Percentiles rank a stretch among this genome's conserved stretches.
Conservation (phyloP, 35 echinoderm and acorn worm genomes). For the Ptychodera flava region DNA sequence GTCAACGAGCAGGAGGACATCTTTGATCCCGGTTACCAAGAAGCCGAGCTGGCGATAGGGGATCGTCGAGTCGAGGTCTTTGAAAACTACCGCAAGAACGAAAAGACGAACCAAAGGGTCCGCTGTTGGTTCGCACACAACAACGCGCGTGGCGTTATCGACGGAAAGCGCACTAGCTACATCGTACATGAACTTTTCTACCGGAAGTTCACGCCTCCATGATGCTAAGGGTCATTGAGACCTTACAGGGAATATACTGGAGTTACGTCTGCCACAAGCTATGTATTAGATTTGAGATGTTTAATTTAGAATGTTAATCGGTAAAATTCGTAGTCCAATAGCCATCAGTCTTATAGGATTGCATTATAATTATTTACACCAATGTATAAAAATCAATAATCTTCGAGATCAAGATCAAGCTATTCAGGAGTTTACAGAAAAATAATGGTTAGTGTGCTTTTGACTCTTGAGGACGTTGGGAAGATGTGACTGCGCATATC, state of each 20-base stretch:
- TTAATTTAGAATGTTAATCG: neutral
- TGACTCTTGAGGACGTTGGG: too few species aligned
- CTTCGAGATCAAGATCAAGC: neutral
- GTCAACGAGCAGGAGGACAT: neutral
- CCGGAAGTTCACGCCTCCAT: neutral
- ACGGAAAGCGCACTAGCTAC: neutral
- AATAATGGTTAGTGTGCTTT: too few species aligned
- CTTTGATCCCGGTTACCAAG: neutral
- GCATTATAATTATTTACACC: neutral
- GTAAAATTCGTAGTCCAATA: neutral
- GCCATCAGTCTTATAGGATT: neutral
- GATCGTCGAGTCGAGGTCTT: neutral
- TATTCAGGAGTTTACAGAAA: too few species aligned
- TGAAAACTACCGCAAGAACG: neutral
- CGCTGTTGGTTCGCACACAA: slow-evolving; percentile 11
- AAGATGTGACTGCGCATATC: too few species aligned
- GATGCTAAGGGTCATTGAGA: neutral
- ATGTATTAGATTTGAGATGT: too few species aligned
- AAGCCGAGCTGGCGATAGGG: neutral
- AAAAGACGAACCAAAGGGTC: neutral
- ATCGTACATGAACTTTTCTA: neutral
- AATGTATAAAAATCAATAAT: neutral
- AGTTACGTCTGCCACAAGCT: too few species aligned
- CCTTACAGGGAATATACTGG: too few species aligned
- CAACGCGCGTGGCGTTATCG: slow-evolving; percentile 9